These are phyloP conservation scores for Parascotia fuliginaria DNA, from an alignment of 2,888 invertebrate genomes.

Conservation along the genomic window DNA sequence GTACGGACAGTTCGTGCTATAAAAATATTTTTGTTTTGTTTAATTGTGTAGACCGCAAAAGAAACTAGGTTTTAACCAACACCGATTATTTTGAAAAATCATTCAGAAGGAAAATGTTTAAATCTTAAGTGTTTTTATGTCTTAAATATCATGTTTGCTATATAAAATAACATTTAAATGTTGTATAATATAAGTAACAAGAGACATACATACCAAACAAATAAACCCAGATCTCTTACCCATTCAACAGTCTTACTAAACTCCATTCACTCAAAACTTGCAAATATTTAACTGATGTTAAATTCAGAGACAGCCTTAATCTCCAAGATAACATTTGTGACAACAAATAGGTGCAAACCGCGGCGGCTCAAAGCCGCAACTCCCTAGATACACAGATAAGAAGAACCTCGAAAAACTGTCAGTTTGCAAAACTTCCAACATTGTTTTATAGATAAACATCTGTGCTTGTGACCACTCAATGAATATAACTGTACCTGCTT, in stretches of 20 bases:
- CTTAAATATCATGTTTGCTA: too few relatives aligned
- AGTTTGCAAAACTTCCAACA: conserved; percentile 73
- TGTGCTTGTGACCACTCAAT: conserved; percentile 69
- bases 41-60: conserved; percentile 3
- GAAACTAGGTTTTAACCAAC: background rate
- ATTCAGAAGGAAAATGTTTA: too few relatives aligned
- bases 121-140: too few relatives aligned
- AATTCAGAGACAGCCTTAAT: conserved; percentile 34
- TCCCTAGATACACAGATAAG: conserved; percentile 47
- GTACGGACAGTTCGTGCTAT: background rate
- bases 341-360: conserved; percentile 55
- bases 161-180: background rate
- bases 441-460: conserved; percentile 82
- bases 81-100: too few relatives aligned
- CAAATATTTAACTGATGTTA: conserved; percentile 31
- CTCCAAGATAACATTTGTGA: conserved; percentile 46
- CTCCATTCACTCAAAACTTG: conserved; percentile 19
- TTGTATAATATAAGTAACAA: background rate
- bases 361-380: conserved; percentile 61
- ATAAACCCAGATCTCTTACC: conserved; percentile 8
- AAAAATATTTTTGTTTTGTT: background rate
- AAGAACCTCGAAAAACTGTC: conserved; percentile 46
- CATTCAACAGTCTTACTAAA: conserved; percentile 18
- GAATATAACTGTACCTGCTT: conserved; percentile 79
- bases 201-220: background rate